phyloP scores from a whole-genome alignment of 2,797 vertebrate genomes.

The Girardinus metallicus region DNA sequence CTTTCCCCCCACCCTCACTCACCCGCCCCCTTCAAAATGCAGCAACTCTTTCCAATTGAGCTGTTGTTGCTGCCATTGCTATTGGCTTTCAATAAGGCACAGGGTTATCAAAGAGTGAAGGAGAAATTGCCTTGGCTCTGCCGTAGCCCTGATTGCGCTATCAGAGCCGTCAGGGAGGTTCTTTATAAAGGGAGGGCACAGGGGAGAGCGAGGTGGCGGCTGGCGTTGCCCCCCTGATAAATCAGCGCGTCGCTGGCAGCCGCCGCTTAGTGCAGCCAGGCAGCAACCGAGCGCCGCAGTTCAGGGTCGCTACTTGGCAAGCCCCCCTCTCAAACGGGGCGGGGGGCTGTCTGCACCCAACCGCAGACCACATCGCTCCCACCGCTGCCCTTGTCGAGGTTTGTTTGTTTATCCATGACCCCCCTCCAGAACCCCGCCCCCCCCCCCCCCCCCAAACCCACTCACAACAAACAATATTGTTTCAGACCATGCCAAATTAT shows the following conservation, averaged over 20 bases:
- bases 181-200: constrained; percentile 83
- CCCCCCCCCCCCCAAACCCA: constrained; percentile 31
- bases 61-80: constrained; percentile 83
- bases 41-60: constrained; percentile 86
- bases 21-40: constrained; percentile 66
- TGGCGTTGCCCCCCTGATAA: constrained; percentile 85
- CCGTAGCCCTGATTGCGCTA: constrained; percentile 87
- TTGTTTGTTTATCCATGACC: constrained; percentile 79
- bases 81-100: constrained; percentile 82
- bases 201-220: constrained; percentile 79
- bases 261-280: constrained; percentile 78
- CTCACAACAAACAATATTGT: constrained; percentile 65
- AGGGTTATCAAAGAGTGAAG: constrained; percentile 86
- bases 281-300: constrained; percentile 75
- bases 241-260: constrained; percentile 81
- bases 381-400: constrained; percentile 77
- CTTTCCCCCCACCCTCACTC: constrained; percentile 70
- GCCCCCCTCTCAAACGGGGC: constrained; percentile 60
- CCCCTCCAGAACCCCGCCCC: constrained; percentile 49
- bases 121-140: constrained; percentile 88
- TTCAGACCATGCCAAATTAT: constrained; percentile 68
- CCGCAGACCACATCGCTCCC: constrained; percentile 72
- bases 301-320: constrained; percentile 83
- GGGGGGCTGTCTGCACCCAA: constrained; percentile 63
- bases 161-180: constrained; percentile 86